phyloP scores from a whole-genome alignment of 2,113 vertebrate species.

The Upupa epops region DNA sequence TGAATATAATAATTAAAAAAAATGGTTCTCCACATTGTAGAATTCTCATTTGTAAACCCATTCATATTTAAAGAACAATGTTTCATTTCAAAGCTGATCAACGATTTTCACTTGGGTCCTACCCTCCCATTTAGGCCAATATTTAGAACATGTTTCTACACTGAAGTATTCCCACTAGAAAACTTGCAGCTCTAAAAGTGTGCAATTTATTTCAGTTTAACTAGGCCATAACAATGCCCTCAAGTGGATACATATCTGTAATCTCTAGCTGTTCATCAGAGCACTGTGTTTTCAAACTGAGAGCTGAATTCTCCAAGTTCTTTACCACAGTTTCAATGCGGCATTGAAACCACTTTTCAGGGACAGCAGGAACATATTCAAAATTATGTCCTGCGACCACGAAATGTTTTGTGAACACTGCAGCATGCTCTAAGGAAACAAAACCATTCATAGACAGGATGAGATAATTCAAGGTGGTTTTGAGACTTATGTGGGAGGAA shows the following conservation, averaged over 20 bases:
- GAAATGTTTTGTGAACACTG: background rate
- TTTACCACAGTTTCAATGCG: background rate
- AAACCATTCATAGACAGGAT: background rate
- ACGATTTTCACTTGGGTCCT: constrained; percentile 29
- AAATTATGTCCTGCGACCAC: background rate
- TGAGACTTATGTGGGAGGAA: background rate
- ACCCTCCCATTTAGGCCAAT: constrained; percentile 48
- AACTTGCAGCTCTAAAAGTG: constrained; percentile 45
- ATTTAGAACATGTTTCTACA: constrained; percentile 47
- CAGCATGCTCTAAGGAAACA: background rate
- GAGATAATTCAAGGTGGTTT: background rate
- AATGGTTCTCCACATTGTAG: background rate
- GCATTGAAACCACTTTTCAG: background rate
- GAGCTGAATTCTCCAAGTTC: background rate
- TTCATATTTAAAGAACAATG: constrained; percentile 58
- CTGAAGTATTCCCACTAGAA: constrained; percentile 57
- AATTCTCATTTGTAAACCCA: constrained; percentile 43
- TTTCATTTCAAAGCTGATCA: constrained; percentile 54
- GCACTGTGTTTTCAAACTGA: background rate
- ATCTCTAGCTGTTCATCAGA: constrained; percentile 40
- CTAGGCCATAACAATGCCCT: constrained; percentile 46
- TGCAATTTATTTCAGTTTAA: constrained; percentile 63
- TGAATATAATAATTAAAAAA: background rate
- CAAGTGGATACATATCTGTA: constrained; percentile 49
- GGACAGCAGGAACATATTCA: background rate